phyloP scores from a whole-genome alignment of 1,140 invertebrate species.

The Belonocnema kinseyi region DNA sequence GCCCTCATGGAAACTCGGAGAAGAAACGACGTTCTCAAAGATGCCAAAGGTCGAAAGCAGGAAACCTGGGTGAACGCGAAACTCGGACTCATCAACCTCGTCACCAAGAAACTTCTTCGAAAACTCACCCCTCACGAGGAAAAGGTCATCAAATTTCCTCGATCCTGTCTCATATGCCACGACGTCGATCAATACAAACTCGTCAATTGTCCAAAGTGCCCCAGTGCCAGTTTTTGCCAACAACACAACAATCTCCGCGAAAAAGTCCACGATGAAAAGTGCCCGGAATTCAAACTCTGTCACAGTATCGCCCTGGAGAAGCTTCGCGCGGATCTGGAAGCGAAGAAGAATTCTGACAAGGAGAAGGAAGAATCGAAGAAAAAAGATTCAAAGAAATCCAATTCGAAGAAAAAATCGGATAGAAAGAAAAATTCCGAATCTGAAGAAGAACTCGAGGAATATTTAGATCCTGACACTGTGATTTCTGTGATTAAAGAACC shows the following conservation, averaged over 20 bases:
- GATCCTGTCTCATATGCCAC: slow-evolving; percentile 51
- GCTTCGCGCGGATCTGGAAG: background rate
- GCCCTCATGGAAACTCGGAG: background rate
- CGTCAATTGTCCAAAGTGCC: slow-evolving; percentile 50
- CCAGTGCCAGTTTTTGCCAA: slow-evolving; percentile 50
- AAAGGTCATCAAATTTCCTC: slow-evolving; percentile 57
- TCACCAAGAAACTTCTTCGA: slow-evolving; percentile 43
- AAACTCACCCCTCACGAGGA: slow-evolving; percentile 51
- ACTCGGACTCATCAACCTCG: slow-evolving; percentile 53
- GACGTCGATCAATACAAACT: slow-evolving; percentile 43
- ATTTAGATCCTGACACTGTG: background rate
- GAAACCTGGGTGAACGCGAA: slow-evolving; percentile 48
- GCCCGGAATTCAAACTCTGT: slow-evolving; percentile 42
- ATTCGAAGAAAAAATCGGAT: background rate
- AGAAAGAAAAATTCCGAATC: background rate
- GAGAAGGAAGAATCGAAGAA: background rate
- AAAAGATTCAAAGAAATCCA: background rate
- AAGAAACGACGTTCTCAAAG: slow-evolving; percentile 32
- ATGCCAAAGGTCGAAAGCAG: background rate
- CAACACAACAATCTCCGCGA: slow-evolving; percentile 40
- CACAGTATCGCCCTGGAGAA: slow-evolving; percentile 43
- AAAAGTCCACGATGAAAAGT: slow-evolving; percentile 40
- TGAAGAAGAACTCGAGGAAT: background rate
- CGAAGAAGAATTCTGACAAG: background rate
- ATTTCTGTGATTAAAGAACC: slow-evolving; percentile 32